These are phyloP conservation scores for Spheniscus mendiculus DNA, from an alignment of 2,113 vertebrate genomes.

Conservation along the genomic window DNA sequence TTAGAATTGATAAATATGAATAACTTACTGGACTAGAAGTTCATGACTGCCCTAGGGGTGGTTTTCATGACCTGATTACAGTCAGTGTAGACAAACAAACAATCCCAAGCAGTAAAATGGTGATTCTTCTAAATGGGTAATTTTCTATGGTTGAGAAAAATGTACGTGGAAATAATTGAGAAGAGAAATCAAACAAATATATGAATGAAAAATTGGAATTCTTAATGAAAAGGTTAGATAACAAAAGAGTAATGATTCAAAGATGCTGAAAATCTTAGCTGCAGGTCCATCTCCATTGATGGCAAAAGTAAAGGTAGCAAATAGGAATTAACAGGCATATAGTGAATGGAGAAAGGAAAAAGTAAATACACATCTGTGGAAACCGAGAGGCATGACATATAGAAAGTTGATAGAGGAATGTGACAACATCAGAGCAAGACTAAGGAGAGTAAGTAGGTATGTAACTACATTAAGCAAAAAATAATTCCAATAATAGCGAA, in stretches of 20 bases:
- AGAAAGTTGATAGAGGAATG: not conserved
- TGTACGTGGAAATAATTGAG: not conserved
- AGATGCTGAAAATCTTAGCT: not conserved
- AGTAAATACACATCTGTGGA: not conserved
- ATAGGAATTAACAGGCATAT: not conserved
- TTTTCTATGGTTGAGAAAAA: not conserved
- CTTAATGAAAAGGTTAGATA: not conserved
- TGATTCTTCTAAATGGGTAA: not conserved
- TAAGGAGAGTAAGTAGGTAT: not conserved
- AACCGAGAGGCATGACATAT: not conserved
- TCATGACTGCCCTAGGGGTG: not conserved
- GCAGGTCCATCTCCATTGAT: not conserved
- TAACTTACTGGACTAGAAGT: slow-evolving; percentile 11
- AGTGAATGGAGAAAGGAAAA: not conserved
- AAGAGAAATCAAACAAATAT: not conserved
- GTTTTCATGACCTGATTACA: slow-evolving; percentile 7
- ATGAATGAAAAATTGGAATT: not conserved
- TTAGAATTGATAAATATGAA: slow-evolving; percentile 14
- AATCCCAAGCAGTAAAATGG: not conserved
- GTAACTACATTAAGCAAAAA: not conserved
- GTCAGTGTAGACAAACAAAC: not conserved
- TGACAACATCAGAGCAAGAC: not conserved
- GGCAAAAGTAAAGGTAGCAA: not conserved
- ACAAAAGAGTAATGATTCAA: not conserved
- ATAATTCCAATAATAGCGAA: not conserved